Conservation (phyloP, 2,113 vertebrate species). For the Platysteira castanea region DNA sequence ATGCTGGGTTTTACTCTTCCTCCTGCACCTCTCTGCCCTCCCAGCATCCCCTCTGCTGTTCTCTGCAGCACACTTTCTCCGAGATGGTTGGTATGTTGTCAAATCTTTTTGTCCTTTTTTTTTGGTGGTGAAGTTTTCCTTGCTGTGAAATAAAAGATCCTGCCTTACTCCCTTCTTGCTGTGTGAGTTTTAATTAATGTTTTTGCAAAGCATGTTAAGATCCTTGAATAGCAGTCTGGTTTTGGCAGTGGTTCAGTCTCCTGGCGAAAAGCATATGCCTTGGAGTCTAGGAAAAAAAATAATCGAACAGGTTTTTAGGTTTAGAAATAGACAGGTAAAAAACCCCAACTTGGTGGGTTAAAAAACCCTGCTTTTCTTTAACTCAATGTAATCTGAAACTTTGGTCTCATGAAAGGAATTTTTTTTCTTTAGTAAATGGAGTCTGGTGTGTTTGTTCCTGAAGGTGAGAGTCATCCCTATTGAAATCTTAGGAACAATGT, state of each 20-base stretch:
- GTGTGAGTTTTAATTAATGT: constrained; percentile 36
- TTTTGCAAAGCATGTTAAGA: not conserved
- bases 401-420: not conserved
- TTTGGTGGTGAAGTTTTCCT: not conserved
- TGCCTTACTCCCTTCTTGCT: not conserved
- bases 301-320: not conserved
- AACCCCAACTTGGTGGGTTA: not conserved
- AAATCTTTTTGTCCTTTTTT: not conserved
- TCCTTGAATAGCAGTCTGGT: not conserved
- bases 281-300: not conserved
- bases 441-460: not conserved
- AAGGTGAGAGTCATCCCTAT: not conserved
- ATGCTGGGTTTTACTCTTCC: not conserved
- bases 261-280: not conserved
- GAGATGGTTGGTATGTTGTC: not conserved
- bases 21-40: not conserved
- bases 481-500: not conserved
- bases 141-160: not conserved
- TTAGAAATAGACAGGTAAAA: not conserved
- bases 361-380: not conserved
- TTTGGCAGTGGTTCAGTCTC: constrained; percentile 30
- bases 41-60: not conserved
- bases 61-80: not conserved
- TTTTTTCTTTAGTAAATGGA: not conserved
- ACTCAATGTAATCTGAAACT: not conserved